phyloP scores from a whole-genome alignment of 2,797 vertebrate genomes.

The Platyrinchus mystaceus region DNA sequence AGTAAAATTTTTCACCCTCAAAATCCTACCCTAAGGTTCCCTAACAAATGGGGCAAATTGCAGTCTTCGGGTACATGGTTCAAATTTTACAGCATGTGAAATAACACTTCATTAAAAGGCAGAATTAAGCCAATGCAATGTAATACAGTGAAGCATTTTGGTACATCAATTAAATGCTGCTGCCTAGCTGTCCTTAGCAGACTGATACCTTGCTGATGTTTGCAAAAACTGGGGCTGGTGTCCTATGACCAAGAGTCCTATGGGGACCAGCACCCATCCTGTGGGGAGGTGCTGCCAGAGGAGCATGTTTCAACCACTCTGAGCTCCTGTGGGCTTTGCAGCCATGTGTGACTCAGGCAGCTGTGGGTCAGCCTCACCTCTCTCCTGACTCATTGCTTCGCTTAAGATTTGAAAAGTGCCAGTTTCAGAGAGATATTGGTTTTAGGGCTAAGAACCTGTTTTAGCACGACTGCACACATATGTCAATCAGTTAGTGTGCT shows the following conservation, averaged over 20 bases:
- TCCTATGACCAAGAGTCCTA: not conserved
- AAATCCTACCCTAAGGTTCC: slow-evolving; percentile 1
- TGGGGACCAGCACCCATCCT: not conserved
- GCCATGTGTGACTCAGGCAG: not conserved
- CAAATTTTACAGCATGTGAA: slow-evolving; percentile 3
- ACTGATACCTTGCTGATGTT: not conserved
- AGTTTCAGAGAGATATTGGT: not conserved
- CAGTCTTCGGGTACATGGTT: not conserved
- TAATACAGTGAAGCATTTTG: not conserved
- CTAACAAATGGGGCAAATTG: not conserved
- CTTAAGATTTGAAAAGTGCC: not conserved
- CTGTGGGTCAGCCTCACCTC: not conserved
- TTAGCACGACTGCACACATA: not conserved
- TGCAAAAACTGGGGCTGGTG: not conserved
- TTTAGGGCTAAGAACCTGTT: not conserved
- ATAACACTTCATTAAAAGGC: not conserved
- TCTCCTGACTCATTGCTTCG: not conserved
- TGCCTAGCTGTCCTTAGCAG: not conserved
- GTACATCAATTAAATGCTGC: not conserved
- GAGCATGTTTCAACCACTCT: not conserved
- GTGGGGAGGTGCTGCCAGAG: not conserved
- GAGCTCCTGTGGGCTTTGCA: not conserved
- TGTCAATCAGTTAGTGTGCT: not conserved
- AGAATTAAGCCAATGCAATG: not conserved
- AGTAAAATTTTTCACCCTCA: not conserved